phyloP scores from a whole-genome alignment of 1,140 invertebrate species.

The Hydropsyche tenuis region DNA sequence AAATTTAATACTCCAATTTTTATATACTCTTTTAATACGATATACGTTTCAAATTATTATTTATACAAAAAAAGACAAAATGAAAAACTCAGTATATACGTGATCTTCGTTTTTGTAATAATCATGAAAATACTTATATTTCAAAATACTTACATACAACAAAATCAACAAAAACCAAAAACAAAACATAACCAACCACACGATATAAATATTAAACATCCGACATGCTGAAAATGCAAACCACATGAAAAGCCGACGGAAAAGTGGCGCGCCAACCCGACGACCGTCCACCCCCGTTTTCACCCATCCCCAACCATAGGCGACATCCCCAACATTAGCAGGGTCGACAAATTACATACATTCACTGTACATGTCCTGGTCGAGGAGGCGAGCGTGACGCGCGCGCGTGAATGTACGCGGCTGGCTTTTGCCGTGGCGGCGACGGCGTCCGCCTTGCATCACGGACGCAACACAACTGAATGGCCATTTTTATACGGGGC shows the following conservation, averaged over 20 bases:
- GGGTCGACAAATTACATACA: no score
- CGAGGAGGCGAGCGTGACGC: not conserved
- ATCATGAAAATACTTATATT: no score
- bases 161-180: no score
- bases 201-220: not conserved
- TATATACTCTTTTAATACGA: no score
- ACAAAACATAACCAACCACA: no score
- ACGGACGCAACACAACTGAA: slow-evolving; percentile 46
- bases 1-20: not conserved
- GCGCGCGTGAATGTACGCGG: not conserved
- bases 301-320: not conserved
- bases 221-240: not conserved
- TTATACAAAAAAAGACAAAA: no score
- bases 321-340: no score
- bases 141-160: no score
- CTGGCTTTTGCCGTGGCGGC: not conserved
- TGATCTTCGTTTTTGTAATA: no score
- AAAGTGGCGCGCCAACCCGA: not conserved
- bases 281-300: not conserved
- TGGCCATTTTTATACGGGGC: slow-evolving; percentile 43
- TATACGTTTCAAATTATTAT: no score
- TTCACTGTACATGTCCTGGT: no score
- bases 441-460: slow-evolving; percentile 46
- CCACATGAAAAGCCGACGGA: not conserved
- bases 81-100: no score